Percentiles rank a stretch among this genome's conserved stretches.
Conservation (phyloP, 2,888 invertebrate species). For the Aradus depressus region DNA sequence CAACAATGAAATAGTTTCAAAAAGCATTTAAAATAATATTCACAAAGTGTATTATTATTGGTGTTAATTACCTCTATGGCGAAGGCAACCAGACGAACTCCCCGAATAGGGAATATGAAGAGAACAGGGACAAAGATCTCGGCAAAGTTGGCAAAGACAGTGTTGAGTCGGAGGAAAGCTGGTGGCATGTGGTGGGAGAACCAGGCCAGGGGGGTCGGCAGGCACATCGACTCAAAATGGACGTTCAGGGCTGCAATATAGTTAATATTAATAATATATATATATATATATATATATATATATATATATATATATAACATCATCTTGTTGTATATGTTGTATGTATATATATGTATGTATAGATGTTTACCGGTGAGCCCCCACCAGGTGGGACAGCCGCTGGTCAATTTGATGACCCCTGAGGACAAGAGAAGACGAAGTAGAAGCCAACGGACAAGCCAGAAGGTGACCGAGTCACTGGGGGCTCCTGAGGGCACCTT, state of each 20-base stretch:
- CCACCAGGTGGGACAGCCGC: conserved; percentile 68
- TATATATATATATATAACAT: not conserved
- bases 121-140: conserved; percentile 58
- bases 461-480: conserved; percentile 47
- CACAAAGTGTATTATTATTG: not conserved
- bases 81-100: conserved; percentile 50
- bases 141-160: conserved; percentile 48
- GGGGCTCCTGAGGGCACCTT: conserved; percentile 39
- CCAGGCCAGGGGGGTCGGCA: conserved; percentile 63
- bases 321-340: not conserved
- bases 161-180: conserved; percentile 51
- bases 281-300: not conserved
- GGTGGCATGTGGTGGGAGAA: conserved; percentile 57
- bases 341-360: not conserved
- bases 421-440: conserved; percentile 61
- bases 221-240: conserved; percentile 63
- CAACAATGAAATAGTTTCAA: too few relatives aligned
- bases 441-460: conserved; percentile 59
- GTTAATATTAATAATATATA: not conserved
- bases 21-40: too few relatives aligned
- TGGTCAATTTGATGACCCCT: conserved; percentile 58
- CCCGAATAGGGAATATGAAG: conserved; percentile 57
- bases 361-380: conserved; percentile 48
- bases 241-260: conserved; percentile 45
- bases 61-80: conserved; percentile 47